Percentiles rank a stretch among this genome's conserved stretches.
These are phyloP conservation scores for Drosophila incognita DNA, from an alignment of 2,888 invertebrate species.

Conservation along the genomic window DNA sequence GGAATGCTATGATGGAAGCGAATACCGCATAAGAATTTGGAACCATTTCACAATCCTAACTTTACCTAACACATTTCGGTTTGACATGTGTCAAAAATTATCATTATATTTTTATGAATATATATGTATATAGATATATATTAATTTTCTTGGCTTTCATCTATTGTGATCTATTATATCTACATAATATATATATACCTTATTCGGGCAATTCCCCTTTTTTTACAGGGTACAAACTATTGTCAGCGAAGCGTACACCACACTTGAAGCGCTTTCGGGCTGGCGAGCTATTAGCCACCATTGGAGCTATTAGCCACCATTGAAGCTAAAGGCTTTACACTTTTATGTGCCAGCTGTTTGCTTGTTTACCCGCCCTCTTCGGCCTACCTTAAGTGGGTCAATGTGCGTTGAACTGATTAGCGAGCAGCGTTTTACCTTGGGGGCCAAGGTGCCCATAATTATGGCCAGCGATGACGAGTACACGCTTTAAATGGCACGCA, in stretches of 20 bases:
- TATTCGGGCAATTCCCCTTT: too few species aligned
- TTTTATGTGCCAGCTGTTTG: constrained; percentile 53
- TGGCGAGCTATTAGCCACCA: not conserved
- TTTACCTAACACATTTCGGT: accelerated
- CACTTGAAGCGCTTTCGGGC: not conserved
- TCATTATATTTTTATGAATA: not conserved
- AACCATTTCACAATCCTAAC: not conserved
- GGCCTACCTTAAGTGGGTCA: constrained; percentile 63
- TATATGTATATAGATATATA: not conserved
- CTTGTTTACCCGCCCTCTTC: constrained; percentile 45
- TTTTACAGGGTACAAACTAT: not conserved
- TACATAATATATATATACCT: not conserved
- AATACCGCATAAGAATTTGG: not conserved
- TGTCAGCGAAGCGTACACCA: not conserved
- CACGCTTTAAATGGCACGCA: constrained; percentile 35
- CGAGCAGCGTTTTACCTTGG: constrained; percentile 32
- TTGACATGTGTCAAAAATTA: not conserved
- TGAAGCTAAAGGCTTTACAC: constrained; percentile 48
- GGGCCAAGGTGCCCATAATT: constrained; percentile 41
- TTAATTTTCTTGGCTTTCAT: not conserved
- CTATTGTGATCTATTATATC: too few species aligned
- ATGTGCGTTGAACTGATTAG: constrained; percentile 79
- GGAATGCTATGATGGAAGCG: not conserved
- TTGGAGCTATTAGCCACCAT: not conserved
- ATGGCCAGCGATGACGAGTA: constrained; percentile 31